Percentiles rank a stretch among this genome's conserved stretches.
These are phyloP conservation scores for Laupala kohalensis DNA, from an alignment of 1,140 invertebrate genomes.

Conservation along the genomic window DNA sequence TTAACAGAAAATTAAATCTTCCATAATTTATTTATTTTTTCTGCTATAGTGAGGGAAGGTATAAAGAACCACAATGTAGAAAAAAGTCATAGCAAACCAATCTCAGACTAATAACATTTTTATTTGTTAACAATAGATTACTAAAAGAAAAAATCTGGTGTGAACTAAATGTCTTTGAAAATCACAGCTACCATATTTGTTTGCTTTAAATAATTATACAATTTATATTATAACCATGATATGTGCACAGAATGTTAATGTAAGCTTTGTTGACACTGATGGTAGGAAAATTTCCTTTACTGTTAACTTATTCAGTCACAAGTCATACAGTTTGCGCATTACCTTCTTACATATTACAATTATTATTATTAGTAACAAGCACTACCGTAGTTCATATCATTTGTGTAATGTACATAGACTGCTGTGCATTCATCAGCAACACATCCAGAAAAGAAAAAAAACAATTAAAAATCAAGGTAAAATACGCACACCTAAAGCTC, in stretches of 20 bases:
- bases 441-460: neutral
- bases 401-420: neutral
- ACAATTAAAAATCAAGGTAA: neutral
- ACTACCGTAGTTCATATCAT: conserved; percentile 1
- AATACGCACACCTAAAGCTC: conserved; percentile 6
- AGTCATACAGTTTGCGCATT: neutral
- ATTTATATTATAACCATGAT: conserved; percentile 5
- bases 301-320: neutral
- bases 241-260: conserved; percentile 12
- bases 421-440: conserved; percentile 7
- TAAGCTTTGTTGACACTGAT: conserved; percentile 4
- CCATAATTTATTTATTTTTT: no score
- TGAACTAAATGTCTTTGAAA: neutral
- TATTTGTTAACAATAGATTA: neutral
- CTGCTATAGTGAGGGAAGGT: no score
- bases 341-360: conserved; percentile 5
- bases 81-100: neutral
- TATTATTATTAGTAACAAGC: conserved; percentile 1
- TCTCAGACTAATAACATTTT: neutral
- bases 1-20: no score
- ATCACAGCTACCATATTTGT: neutral
- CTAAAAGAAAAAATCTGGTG: neutral
- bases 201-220: neutral
- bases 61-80: no score
- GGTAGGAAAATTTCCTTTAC: neutral